Conservation (phyloP, 2,113 vertebrate species). For the Ailuropoda melanoleuca region DNA sequence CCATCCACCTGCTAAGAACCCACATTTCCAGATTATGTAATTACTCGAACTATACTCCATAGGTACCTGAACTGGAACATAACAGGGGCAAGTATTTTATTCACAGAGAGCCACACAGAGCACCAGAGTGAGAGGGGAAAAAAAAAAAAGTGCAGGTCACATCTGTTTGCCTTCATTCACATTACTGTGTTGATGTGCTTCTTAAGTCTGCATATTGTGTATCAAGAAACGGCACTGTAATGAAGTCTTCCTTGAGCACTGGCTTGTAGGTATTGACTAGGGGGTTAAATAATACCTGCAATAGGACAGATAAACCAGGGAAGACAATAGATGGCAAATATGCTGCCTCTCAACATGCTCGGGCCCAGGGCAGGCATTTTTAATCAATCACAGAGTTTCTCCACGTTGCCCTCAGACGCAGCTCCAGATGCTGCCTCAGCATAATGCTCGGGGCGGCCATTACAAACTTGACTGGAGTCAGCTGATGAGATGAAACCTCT, state of each 20-base stretch:
- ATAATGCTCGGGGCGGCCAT: neutral
- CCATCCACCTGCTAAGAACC: neutral
- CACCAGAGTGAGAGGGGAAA: neutral
- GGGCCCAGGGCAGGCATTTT: constrained; percentile 31
- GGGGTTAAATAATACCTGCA: neutral
- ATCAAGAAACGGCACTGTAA: neutral
- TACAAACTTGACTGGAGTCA: neutral
- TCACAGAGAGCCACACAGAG: neutral
- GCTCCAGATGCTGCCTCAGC: neutral
- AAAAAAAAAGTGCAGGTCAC: neutral
- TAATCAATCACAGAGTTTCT: constrained; percentile 52
- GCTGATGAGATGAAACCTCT: constrained; percentile 23
- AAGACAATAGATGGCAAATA: constrained; percentile 34
- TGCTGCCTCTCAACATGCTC: neutral
- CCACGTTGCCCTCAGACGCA: neutral
- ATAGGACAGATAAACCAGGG: neutral
- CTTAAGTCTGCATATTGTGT: neutral
- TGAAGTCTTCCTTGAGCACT: neutral
- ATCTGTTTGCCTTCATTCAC: neutral
- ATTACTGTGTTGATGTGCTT: neutral
- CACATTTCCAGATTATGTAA: neutral
- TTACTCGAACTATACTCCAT: neutral
- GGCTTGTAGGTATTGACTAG: neutral
- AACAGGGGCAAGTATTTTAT: neutral
- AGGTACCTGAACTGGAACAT: neutral